These are phyloP conservation scores for Notocelia uddmanniana DNA, from an alignment of 2,888 invertebrate genomes.

Conservation along the genomic window DNA sequence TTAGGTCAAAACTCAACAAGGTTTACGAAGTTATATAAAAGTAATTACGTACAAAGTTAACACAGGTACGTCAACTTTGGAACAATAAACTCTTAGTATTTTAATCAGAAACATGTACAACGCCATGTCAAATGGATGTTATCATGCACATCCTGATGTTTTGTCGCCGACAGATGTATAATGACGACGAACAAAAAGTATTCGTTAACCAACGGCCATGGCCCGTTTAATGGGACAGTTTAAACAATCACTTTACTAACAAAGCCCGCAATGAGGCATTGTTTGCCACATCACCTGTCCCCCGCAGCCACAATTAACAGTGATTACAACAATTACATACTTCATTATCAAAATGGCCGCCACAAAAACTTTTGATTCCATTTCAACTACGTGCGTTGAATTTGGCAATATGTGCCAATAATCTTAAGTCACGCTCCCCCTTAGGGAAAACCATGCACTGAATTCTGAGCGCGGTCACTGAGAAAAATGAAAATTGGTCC, in stretches of 20 bases:
- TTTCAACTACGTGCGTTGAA: slow-evolving; percentile 41
- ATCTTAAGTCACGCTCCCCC: slow-evolving; percentile 35
- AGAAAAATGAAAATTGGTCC: slow-evolving; percentile 15
- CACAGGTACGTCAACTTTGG: slow-evolving; percentile 1
- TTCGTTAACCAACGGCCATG: slow-evolving; percentile 46
- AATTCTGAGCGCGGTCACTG: slow-evolving; percentile 20
- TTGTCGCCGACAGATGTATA: slow-evolving; percentile 25
- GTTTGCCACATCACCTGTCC: slow-evolving; percentile 70
- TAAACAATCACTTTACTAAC: slow-evolving; percentile 67
- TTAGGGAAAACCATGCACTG: neutral
- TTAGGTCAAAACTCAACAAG: neutral
- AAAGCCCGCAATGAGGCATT: slow-evolving; percentile 65
- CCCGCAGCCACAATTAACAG: slow-evolving; percentile 62
- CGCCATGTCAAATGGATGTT: slow-evolving; percentile 14
- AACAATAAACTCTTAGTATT: slow-evolving; percentile 4
- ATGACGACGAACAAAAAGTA: slow-evolving; percentile 44
- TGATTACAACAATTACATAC: slow-evolving; percentile 70
- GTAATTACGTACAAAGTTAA: neutral
- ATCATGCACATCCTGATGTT: slow-evolving; percentile 40
- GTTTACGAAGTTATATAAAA: slow-evolving; percentile 4
- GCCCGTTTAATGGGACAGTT: slow-evolving; percentile 65
- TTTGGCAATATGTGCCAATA: slow-evolving; percentile 38
- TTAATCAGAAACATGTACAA: slow-evolving; percentile 9
- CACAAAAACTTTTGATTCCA: slow-evolving; percentile 46
- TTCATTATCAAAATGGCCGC: slow-evolving; percentile 53